phyloP scores from a whole-genome alignment of 1,140 invertebrate genomes.

The Acromyrmex heyeri region DNA sequence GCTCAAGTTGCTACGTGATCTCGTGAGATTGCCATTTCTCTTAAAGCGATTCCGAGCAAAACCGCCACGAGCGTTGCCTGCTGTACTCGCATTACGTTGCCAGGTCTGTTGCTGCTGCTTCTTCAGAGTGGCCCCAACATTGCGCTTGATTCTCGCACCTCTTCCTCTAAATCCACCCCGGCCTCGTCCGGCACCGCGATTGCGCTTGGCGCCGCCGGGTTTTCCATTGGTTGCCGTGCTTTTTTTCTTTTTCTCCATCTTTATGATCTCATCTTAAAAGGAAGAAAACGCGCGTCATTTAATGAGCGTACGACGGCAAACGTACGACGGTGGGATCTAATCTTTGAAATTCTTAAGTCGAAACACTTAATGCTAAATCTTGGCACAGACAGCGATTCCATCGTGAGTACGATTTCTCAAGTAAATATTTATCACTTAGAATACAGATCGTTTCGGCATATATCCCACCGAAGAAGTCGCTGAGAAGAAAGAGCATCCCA shows the following conservation, averaged over 20 bases:
- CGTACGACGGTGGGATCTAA: slow-evolving; percentile 64
- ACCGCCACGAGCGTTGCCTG: slow-evolving; percentile 64
- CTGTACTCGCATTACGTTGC: slow-evolving; percentile 61
- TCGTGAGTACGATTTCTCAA: background rate
- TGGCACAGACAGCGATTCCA: slow-evolving; percentile 14
- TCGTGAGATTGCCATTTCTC: slow-evolving; percentile 70
- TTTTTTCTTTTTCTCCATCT: slow-evolving; percentile 86
- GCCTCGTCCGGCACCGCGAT: slow-evolving; percentile 60
- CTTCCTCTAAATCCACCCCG: slow-evolving; percentile 70
- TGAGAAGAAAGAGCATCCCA: slow-evolving; percentile 16
- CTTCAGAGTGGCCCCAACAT: slow-evolving; percentile 59
- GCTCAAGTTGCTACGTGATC: slow-evolving; percentile 77
- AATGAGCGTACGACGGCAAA: slow-evolving; percentile 74
- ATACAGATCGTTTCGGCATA: slow-evolving; percentile 7
- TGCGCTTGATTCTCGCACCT: slow-evolving; percentile 66
- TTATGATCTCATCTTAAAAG: slow-evolving; percentile 87
- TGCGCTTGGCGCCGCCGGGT: slow-evolving; percentile 59
- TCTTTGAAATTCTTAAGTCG: slow-evolving; percentile 65
- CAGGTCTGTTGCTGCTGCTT: slow-evolving; percentile 68
- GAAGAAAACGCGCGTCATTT: slow-evolving; percentile 82
- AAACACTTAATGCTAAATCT: slow-evolving; percentile 37
- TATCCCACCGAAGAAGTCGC: background rate
- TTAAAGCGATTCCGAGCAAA: slow-evolving; percentile 82
- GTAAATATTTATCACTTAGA: slow-evolving; percentile 19
- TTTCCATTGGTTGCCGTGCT: slow-evolving; percentile 73